phyloP scores from a whole-genome alignment of 2,113 vertebrate species.

The Dipodomys merriami region DNA sequence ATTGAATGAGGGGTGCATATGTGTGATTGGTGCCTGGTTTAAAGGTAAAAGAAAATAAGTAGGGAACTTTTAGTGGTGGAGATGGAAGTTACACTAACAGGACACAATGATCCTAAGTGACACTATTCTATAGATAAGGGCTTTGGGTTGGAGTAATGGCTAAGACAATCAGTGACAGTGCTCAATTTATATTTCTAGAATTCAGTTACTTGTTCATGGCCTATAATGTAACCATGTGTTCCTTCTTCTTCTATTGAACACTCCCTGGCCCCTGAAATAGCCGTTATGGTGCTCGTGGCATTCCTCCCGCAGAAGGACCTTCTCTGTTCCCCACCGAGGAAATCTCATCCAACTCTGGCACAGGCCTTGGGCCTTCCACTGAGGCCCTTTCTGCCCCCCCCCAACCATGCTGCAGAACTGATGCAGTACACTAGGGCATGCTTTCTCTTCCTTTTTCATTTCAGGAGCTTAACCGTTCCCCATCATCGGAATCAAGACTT shows the following conservation, averaged over 20 bases:
- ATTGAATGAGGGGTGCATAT: neutral
- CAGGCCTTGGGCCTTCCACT: neutral
- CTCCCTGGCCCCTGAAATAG: neutral
- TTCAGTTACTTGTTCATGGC: neutral
- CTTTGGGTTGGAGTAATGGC: neutral
- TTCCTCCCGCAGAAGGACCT: neutral
- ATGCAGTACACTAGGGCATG: neutral
- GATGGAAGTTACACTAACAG: neutral
- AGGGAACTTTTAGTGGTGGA: neutral
- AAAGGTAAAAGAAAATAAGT: neutral
- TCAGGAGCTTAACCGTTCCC: neutral
- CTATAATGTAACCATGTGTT: fast-evolving
- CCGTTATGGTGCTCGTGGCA: too few relatives aligned
- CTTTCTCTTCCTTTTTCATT: neutral
- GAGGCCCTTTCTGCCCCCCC: neutral
- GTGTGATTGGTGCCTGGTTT: neutral
- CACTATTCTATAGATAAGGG: neutral
- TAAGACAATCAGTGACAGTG: neutral
- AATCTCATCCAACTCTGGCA: fast-evolving
- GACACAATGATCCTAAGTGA: neutral
- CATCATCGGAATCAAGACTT: neutral
- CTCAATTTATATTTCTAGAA: neutral
- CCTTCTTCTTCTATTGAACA: neutral
- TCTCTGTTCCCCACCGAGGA: neutral
- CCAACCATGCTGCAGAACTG: neutral